phyloP scores from a whole-genome alignment of 2,113 vertebrate species.

The Myotis yumanensis region DNA sequence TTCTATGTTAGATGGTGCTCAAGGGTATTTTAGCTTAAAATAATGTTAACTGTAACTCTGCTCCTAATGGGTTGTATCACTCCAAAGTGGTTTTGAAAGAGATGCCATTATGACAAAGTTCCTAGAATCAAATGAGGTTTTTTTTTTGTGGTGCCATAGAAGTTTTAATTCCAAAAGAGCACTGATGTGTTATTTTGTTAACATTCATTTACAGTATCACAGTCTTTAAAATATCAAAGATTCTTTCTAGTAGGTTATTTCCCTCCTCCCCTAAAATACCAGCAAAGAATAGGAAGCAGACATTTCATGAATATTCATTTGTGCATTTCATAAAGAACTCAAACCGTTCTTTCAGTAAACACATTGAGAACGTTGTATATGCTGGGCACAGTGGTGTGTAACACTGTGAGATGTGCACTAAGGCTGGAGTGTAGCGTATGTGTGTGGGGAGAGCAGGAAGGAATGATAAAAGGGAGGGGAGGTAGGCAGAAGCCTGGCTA shows the following conservation, averaged over 20 bases:
- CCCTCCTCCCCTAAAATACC: background rate
- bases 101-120: constrained; percentile 8
- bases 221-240: constrained; percentile 16
- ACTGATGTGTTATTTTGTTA: background rate
- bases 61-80: background rate
- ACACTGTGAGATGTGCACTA: background rate
- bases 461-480: background rate
- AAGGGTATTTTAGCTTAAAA: constrained; percentile 35
- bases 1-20: constrained; percentile 36
- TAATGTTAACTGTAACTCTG: constrained; percentile 40
- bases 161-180: constrained; percentile 34
- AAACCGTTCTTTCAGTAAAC: background rate
- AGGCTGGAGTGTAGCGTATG: background rate
- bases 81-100: constrained; percentile 43
- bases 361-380: fast-evolving
- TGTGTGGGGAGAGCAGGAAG: background rate
- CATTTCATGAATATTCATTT: constrained; percentile 20
- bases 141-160: background rate
- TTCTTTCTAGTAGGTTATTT: background rate
- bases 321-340: background rate
- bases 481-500: background rate
- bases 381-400: background rate
- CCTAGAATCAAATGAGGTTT: constrained; percentile 9
- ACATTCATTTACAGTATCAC: background rate
- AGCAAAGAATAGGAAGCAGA: background rate